Base-by-base conservation (phyloP, 2,113 vertebrate species). In the Apistogramma diplotaenia region DNA sequence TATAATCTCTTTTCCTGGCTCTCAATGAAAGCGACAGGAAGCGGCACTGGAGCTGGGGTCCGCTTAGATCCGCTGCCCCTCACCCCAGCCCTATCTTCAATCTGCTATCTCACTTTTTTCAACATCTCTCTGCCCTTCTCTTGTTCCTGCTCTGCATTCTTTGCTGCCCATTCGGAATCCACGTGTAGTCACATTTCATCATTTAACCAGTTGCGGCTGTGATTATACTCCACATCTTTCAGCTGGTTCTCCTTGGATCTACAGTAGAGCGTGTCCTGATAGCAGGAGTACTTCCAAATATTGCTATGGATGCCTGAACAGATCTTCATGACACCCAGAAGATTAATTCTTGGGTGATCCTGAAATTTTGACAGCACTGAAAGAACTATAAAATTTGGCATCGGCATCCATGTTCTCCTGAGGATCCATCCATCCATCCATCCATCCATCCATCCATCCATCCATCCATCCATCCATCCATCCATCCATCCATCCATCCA, bases 1-100 rank as follows among this genome's bases (percentile, higher is more conserved):
- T 94, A 90, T 95, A 95, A 96, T 95, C 95, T 95, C 86, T 85
- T 94, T 95, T 95, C 91, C 94, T 96, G 95, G 95, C 94, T 92
- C 93, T 88, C 89, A 84, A 95, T 95, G 92, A 96, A 96, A 95
- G 95, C 78, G 78, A 86, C 87, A 90, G 86, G 89, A 89, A 91
- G 91, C 91, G 85, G 90, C 94, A 91, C 94, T 88, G 93, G 94
- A 94, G 94, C 89, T 84, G 88, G 53, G 62, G 88, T 92, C 92
- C 84, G 87, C 93, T 95, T 77, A 93, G 94, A 95, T 94, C 90
- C 76, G 72, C 89, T 87, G 91, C 90, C 92, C 91, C 91, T 86
- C 93, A 92, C 89, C 93, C 89, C 83, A 35, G 31, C 85, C 70
- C 85, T 72, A 85, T 91, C 86, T 84, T 72, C 76, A 88, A 87